phyloP scores from a whole-genome alignment of 2,797 vertebrate genomes.

The Vultur gryphus region DNA sequence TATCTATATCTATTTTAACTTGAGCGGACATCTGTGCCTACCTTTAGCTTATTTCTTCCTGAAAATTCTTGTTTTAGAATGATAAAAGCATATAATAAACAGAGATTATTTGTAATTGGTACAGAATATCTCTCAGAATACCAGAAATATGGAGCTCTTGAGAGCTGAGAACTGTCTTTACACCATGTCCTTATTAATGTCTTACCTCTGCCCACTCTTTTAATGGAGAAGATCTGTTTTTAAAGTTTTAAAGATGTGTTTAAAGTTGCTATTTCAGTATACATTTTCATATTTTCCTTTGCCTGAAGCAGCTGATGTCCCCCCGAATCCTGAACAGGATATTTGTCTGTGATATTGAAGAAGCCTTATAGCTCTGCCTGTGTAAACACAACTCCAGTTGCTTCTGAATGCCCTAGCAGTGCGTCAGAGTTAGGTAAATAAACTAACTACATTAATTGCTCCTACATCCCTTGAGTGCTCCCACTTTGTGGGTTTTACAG shows the following conservation, averaged over 20 bases:
- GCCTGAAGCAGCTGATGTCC: not conserved
- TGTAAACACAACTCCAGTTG: not conserved
- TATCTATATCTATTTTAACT: not conserved
- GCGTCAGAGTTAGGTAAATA: conserved; percentile 46
- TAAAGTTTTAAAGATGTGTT: not conserved
- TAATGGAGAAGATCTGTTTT: not conserved
- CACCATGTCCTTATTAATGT: not conserved
- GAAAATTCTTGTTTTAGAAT: not conserved
- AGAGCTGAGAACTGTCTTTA: not conserved
- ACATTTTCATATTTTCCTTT: not conserved
- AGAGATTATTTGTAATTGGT: not conserved
- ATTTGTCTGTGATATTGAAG: not conserved
- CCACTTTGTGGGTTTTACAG: conserved; percentile 28
- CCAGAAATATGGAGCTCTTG: not conserved
- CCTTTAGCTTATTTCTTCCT: not conserved
- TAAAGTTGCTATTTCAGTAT: not conserved
- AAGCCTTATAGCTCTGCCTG: not conserved
- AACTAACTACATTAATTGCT: conserved; percentile 46
- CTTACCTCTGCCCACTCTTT: not conserved
- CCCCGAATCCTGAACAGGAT: not conserved
- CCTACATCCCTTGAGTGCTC: conserved; percentile 33
- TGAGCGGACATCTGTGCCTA: not conserved
- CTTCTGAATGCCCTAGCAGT: not conserved
- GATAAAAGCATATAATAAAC: not conserved
- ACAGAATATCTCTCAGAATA: not conserved